Percentiles rank a stretch among this genome's conserved stretches.
phyloP scores from a whole-genome alignment of 2,113 vertebrate genomes.

The Poeciliopsis retropinna region DNA sequence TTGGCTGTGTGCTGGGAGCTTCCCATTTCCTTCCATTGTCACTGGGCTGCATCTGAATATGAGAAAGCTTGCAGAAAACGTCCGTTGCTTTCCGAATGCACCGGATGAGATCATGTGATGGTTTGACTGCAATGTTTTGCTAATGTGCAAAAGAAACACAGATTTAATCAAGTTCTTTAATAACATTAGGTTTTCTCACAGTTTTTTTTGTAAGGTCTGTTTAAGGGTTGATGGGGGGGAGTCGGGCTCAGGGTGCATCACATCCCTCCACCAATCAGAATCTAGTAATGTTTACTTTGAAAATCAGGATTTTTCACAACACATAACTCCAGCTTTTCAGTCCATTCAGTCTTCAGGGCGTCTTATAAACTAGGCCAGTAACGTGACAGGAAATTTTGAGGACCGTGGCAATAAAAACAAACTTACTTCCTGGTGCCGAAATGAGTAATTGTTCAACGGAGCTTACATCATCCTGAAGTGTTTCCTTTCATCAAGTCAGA shows the following conservation, averaged over 20 bases:
- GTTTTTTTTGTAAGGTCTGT: background rate
- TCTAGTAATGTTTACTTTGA: background rate
- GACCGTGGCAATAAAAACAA: background rate
- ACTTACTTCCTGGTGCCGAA: background rate
- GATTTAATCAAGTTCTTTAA: background rate
- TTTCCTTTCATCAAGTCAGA: too few relatives aligned
- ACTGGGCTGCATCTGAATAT: slow-evolving; percentile 40
- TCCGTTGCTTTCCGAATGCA: background rate
- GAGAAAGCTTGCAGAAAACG: slow-evolving; percentile 25
- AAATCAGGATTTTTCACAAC: background rate
- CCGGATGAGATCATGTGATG: background rate
- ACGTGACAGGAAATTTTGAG: background rate
- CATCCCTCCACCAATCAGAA: slow-evolving; percentile 1
- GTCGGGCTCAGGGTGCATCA: background rate
- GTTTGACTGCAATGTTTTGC: background rate
- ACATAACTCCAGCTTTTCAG: background rate
- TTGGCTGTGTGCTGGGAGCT: slow-evolving; percentile 34
- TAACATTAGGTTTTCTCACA: background rate
- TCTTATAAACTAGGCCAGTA: background rate
- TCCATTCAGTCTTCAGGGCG: background rate
- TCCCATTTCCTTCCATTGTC: slow-evolving; percentile 78
- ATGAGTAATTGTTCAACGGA: background rate
- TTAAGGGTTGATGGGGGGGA: background rate
- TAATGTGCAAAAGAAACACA: background rate
- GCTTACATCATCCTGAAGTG: background rate